These are phyloP conservation scores for Neosilurus hyrtlii DNA, from an alignment of 2,797 vertebrate species.

Conservation along the genomic window DNA sequence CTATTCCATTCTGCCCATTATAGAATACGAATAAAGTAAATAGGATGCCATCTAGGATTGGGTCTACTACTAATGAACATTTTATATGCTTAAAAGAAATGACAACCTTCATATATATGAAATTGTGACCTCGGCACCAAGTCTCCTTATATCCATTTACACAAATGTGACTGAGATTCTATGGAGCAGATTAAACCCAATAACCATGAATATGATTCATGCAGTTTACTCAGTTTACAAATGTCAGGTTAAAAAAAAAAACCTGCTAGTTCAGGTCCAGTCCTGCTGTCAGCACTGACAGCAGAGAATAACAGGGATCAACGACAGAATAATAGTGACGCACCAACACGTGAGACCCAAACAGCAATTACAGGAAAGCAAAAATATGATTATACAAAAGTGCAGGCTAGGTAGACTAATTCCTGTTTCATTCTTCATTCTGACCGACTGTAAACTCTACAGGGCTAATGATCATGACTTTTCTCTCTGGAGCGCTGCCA, in stretches of 20 bases:
- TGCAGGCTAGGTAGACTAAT: conserved; percentile 12
- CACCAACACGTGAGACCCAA: background rate
- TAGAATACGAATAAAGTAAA: background rate
- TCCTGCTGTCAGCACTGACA: background rate
- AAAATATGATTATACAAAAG: conserved; percentile 7
- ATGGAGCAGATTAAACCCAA: background rate
- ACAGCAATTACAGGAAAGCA: conserved; percentile 25
- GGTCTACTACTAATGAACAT: background rate
- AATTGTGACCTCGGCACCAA: background rate
- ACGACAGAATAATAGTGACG: conserved; percentile 12
- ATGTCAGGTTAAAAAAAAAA: background rate
- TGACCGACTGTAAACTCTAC: background rate
- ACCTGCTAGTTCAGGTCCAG: conserved; percentile 9
- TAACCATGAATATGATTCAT: background rate
- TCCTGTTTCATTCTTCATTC: conserved; percentile 8
- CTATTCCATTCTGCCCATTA: background rate
- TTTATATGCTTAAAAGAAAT: background rate
- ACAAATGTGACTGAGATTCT: background rate
- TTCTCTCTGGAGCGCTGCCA: background rate
- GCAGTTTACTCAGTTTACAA: background rate
- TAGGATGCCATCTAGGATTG: background rate
- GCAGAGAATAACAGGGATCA: background rate
- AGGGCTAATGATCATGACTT: background rate
- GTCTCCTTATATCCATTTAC: background rate
- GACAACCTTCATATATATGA: background rate